A percentile compares a stretch with the other conserved stretches of the same genome.
Evolutionary conservation across 2,797 vertebrate genomes (phyloP).

Genomic region (Sebastes diaconus): DNA sequence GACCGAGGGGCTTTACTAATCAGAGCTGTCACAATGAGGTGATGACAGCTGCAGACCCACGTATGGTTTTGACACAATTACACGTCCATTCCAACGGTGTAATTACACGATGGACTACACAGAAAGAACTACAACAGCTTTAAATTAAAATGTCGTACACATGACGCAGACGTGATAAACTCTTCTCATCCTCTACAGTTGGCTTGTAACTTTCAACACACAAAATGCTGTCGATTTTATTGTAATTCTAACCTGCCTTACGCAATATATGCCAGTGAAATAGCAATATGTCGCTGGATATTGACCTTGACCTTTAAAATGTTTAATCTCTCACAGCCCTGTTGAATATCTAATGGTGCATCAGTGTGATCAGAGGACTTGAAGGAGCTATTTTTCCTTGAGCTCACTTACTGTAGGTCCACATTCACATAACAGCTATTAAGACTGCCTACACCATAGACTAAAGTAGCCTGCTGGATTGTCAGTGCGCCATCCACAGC

Average conservation of each 20-base stretch:
- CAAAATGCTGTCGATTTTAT: constrained; percentile 27
- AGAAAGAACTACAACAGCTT: constrained; percentile 35
- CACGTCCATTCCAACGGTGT: constrained; percentile 34
- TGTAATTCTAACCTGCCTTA: constrained; percentile 13
- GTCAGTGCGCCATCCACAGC: constrained; percentile 75
- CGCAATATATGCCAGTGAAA: constrained; percentile 27
- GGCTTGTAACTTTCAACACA: constrained; percentile 62
- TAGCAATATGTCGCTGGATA: constrained; percentile 10
- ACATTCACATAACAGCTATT: constrained; percentile 55
- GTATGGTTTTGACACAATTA: constrained; percentile 61
- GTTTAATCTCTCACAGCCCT: constrained; percentile 36
- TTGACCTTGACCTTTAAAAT: constrained; percentile 24
- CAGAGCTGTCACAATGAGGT: constrained; percentile 48
- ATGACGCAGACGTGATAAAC: constrained; percentile 43
- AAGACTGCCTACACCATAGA: constrained; percentile 53
- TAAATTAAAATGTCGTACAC: constrained; percentile 30
- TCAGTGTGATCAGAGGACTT: constrained; percentile 43
- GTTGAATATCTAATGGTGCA: constrained; percentile 42
- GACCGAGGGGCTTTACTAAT: constrained; percentile 55
- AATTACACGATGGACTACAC: constrained; percentile 40
- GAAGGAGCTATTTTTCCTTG: constrained; percentile 42
- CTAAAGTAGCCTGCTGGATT: constrained; percentile 71
- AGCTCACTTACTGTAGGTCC: constrained; percentile 60
- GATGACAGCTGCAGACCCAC: constrained; percentile 36
- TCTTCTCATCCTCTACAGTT: constrained; percentile 35